Percentiles rank a stretch among this genome's conserved stretches.
These are phyloP conservation scores for Drosophila ercepeae DNA, from an alignment of 1,140 invertebrate genomes.

Conservation along the genomic window DNA sequence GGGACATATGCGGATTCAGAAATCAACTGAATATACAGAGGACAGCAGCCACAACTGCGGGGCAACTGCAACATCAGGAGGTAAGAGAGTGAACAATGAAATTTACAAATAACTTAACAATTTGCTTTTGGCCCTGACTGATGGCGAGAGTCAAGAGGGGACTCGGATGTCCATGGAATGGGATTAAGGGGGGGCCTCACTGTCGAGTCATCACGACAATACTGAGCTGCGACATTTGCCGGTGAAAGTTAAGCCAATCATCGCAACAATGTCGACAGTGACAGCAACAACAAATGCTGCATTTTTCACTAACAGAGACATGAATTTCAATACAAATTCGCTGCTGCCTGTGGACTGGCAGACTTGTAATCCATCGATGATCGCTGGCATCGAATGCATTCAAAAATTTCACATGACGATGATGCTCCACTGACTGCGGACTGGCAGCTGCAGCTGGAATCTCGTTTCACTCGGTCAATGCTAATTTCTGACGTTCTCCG, in stretches of 20 bases:
- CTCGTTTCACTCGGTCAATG: constrained; percentile 37
- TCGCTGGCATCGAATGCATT: constrained; percentile 42
- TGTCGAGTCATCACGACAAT: constrained; percentile 48
- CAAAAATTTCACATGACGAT: constrained; percentile 47
- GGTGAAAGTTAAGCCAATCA: constrained; percentile 78
- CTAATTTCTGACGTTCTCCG: constrained; percentile 50
- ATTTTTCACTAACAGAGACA: constrained; percentile 68
- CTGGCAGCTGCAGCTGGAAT: constrained; percentile 10
- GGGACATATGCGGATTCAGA: constrained; percentile 18
- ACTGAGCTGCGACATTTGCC: constrained; percentile 40
- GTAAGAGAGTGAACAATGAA: constrained; percentile 47
- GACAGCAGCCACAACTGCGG: constrained; percentile 3
- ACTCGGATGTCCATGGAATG: not conserved
- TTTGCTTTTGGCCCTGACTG: constrained; percentile 72
- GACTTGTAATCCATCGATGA: constrained; percentile 47
- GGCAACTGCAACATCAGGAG: constrained; percentile 9
- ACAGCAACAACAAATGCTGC: constrained; percentile 46
- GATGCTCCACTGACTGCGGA: constrained; percentile 12
- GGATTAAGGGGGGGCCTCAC: constrained; percentile 14
- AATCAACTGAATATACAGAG: constrained; percentile 48
- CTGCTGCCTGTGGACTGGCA: not conserved
- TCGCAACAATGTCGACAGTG: constrained; percentile 59
- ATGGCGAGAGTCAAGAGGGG: constrained; percentile 26
- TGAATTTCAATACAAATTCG: constrained; percentile 70
- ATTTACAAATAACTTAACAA: constrained; percentile 80